Conservation (phyloP, 2,797 vertebrate species). For the Thunnus albacares region DNA sequence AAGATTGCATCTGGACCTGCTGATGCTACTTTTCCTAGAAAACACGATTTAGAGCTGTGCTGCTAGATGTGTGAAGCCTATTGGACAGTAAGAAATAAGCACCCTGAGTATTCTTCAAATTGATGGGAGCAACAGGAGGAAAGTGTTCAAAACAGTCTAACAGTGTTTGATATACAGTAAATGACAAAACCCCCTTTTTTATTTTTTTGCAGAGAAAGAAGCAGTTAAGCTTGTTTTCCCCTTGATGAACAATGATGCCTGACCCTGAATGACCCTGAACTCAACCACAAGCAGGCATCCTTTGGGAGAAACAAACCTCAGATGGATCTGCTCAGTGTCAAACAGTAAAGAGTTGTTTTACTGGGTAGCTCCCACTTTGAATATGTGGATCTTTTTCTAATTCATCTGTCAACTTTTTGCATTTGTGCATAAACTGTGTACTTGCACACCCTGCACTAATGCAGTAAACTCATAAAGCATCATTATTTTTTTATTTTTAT, state of each 20-base stretch:
- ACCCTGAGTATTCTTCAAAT: not conserved
- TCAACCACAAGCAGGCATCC: not conserved
- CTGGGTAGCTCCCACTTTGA: too few relatives aligned
- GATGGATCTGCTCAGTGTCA: not conserved
- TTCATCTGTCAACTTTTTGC: not conserved
- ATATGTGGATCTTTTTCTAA: not conserved
- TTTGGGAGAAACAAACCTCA: not conserved
- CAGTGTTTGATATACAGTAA: not conserved
- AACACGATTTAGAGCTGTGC: not conserved
- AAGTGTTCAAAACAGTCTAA: not conserved
- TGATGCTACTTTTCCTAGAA: not conserved
- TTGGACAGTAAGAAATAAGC: not conserved
- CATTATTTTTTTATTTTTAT: not conserved
- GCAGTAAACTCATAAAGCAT: too few relatives aligned
- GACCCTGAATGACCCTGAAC: not conserved
- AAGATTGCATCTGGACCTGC: not conserved
- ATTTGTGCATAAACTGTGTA: not conserved
- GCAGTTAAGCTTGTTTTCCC: not conserved
- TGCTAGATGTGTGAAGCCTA: not conserved
- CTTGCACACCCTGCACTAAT: too few relatives aligned
- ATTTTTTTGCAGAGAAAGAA: not conserved
- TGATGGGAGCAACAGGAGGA: conserved; percentile 1
- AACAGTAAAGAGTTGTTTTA: not conserved
- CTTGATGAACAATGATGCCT: not conserved
- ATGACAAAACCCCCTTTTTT: not conserved